Evolutionary conservation across 2,113 vertebrate species (phyloP), one percentile per base, ranked within the genome.

Genomic region (Sinocyclocheilus grahami): DNA sequence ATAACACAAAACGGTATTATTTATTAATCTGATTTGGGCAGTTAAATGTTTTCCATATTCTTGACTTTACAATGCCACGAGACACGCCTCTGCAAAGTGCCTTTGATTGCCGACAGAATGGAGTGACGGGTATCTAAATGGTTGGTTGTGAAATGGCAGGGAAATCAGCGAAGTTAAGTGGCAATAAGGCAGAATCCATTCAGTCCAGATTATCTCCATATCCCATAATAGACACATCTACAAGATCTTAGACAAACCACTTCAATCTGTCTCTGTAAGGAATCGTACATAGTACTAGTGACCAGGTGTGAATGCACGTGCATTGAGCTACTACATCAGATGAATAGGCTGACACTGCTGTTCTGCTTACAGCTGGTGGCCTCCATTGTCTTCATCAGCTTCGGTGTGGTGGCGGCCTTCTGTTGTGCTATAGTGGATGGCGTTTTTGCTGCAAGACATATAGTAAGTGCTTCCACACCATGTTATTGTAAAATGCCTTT

Each of bases 331-430:
- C 74, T 27, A 55, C 27, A 39, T 14, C 22, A 53, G 37, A 39
- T 30, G n/a, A 75, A 60, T 24, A n/a, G 6, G 22, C 6, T 78
- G 33, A 55, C 81, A n/a, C 33, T 86, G 67, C 87, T 80, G 63
- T 48, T 76, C 92, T 78, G 89, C 67, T 86, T 88, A 62, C 95
- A 99, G 98, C 94, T 99, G 90, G 97, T 99, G 91, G 98, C 97
- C 55, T 99, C 98, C 42, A 99, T 99, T 1, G 97, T 99, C 90
- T 99, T 99, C 93, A 99, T 99, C 95, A 99, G 97, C 92, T 99
- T 99, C 72, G 98, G 98, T 0, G 98, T 98, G 92, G 97, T 99
- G 78, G 97, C 98, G 0, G 97, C 98, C 0, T 99, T 99, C 92
- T 99, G 98, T 92, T 99, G 98, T 88, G 98, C 98, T 85, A 98